phyloP scores from a whole-genome alignment of 2,113 vertebrate genomes.

The Corythaixoides concolor region DNA sequence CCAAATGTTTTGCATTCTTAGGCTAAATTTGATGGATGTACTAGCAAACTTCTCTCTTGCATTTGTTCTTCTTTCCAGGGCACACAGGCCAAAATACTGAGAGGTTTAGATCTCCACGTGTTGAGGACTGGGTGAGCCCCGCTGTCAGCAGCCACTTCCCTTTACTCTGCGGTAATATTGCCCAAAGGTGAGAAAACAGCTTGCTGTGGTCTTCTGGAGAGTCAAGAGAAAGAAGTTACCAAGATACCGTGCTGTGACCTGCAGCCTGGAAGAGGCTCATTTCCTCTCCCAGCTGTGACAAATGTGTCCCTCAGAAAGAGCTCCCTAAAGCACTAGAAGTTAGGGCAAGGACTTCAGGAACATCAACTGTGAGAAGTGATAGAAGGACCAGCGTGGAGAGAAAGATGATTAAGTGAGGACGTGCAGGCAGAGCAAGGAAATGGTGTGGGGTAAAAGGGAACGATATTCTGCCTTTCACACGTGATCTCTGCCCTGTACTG shows the following conservation, averaged over 20 bases:
- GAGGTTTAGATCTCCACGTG: not conserved
- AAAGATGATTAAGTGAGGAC: not conserved
- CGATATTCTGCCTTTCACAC: accelerated
- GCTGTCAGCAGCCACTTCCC: not conserved
- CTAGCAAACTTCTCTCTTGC: conserved; percentile 1
- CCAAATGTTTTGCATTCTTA: conserved; percentile 56
- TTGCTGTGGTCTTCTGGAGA: not conserved
- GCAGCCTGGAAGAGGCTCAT: not conserved
- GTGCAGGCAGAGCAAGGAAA: not conserved
- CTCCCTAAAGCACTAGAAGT: not conserved
- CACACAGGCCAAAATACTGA: not conserved
- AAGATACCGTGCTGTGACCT: not conserved
- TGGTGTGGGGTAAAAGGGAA: not conserved
- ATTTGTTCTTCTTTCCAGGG: not conserved
- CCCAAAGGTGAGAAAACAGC: not conserved
- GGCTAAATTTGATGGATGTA: conserved; percentile 14
- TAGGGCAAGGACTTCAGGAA: not conserved
- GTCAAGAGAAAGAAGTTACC: not conserved
- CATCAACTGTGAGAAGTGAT: not conserved
- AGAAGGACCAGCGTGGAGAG: not conserved
- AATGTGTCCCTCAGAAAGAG: not conserved
- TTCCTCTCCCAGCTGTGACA: not conserved
- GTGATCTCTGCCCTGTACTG: accelerated
- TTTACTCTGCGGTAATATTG: not conserved
- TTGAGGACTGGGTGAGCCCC: not conserved